These are phyloP conservation scores for Muntiacus reevesi DNA, from an alignment of 2,113 vertebrate genomes.

Conservation along the genomic window DNA sequence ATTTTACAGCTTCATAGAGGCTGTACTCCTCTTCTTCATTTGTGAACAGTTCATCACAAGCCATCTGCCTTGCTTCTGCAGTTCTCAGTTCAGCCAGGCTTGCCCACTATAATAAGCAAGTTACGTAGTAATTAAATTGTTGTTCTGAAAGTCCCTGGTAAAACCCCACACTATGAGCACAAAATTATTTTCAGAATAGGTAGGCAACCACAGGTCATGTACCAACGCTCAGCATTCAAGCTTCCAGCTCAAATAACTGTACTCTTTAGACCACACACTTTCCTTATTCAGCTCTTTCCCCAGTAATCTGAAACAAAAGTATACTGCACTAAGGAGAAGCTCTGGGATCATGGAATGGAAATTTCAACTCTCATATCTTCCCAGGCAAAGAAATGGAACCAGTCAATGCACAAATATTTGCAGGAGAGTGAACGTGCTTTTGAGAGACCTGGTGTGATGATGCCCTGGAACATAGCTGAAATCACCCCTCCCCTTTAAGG, in stretches of 20 bases:
- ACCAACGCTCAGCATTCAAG: not conserved
- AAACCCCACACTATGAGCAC: not conserved
- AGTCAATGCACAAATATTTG: not conserved
- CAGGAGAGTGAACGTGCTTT: rapidly evolving
- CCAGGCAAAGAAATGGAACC: not conserved
- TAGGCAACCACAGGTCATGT: not conserved
- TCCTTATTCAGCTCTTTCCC: not conserved
- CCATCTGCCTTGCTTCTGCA: slow-evolving; percentile 80
- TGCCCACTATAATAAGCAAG: slow-evolving; percentile 78
- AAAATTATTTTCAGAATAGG: not conserved
- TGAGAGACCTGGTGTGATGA: too few species aligned
- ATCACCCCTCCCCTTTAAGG: not conserved
- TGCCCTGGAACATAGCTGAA: not conserved
- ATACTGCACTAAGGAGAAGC: not conserved
- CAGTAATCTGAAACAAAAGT: not conserved
- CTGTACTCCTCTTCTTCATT: slow-evolving; percentile 91
- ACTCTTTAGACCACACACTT: not conserved
- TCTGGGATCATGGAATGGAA: not conserved
- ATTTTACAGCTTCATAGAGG: slow-evolving; percentile 94
- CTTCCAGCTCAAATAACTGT: not conserved
- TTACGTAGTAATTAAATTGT: not conserved
- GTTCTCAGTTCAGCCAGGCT: slow-evolving; percentile 77
- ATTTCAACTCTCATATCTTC: not conserved
- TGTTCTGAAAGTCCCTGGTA: not conserved
- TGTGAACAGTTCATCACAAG: slow-evolving; percentile 89